Evolutionary conservation across 2,113 vertebrate species (phyloP).

Genomic region (Clupea harengus): DNA sequence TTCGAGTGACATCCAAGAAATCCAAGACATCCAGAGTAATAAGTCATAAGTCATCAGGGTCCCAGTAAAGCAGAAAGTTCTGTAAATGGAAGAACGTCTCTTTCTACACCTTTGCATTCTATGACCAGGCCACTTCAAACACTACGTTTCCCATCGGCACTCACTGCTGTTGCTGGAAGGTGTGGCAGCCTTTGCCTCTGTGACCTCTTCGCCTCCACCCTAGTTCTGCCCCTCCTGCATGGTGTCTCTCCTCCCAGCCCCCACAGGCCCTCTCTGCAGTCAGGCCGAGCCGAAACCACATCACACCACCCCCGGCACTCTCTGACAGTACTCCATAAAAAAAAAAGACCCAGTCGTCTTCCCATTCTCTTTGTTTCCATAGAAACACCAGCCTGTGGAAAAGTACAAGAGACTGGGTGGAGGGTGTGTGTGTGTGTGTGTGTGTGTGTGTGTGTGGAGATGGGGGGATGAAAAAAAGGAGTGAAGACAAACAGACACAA

Average conservation of each 20-base stretch:
- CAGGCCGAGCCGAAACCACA: not conserved
- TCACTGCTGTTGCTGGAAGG: too few relatives aligned
- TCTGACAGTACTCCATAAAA: slow-evolving; percentile 55
- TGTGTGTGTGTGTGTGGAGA: not conserved
- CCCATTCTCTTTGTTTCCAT: slow-evolving; percentile 62
- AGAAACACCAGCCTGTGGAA: slow-evolving; percentile 61
- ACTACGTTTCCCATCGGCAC: too few relatives aligned
- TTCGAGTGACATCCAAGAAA: too few relatives aligned
- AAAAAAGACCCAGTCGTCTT: slow-evolving; percentile 18
- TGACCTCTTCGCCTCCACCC: not conserved
- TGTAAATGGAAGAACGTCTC: too few relatives aligned
- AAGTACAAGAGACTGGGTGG: slow-evolving; percentile 48
- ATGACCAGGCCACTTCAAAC: too few relatives aligned
- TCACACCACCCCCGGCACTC: slow-evolving; percentile 21
- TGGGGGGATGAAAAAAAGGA: not conserved
- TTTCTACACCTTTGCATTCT: too few relatives aligned
- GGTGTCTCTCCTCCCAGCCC: not conserved
- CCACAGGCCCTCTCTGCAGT: not conserved
- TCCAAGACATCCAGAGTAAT: too few relatives aligned
- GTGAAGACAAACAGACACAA: slow-evolving; percentile 7
- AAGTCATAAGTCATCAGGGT: too few relatives aligned
- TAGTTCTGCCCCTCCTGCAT: not conserved
- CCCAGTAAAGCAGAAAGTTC: too few relatives aligned
- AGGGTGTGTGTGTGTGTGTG: not conserved
- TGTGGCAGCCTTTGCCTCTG: not conserved